Conservation (phyloP, 92 coral and sea anemone genomes). For the Zoanthus sociatus region DNA sequence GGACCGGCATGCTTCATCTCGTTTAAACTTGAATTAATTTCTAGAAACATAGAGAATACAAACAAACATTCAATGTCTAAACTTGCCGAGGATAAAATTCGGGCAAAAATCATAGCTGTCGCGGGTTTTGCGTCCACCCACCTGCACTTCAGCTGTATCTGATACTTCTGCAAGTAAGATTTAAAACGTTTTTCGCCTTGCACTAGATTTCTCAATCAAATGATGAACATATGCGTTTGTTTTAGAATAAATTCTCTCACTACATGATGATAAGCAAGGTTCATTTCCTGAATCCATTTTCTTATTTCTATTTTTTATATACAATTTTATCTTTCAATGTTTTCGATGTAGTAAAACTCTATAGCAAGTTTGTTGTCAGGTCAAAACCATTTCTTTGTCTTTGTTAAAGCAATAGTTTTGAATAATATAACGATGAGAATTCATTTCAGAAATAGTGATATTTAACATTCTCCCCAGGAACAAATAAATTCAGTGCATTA, state of each 20-base stretch:
- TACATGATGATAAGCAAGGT: neutral
- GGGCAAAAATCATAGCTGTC: neutral
- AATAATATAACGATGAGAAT: neutral
- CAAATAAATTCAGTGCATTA: neutral
- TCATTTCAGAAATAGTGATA: conserved; percentile 2
- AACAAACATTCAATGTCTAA: neutral
- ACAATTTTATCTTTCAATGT: neutral
- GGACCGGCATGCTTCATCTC: neutral
- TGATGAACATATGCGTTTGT: neutral
- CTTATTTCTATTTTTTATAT: neutral
- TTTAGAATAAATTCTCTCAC: neutral
- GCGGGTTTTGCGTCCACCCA: neutral
- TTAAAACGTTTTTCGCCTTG: neutral
- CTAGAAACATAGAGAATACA: neutral
- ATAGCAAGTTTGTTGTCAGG: neutral
- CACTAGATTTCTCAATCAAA: neutral
- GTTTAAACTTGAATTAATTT: neutral
- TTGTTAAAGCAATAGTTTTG: neutral
- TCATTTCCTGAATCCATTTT: neutral
- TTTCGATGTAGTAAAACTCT: neutral
- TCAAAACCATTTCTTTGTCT: neutral
- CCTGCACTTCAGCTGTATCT: neutral
- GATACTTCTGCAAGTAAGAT: neutral
- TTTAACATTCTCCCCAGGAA: conserved; percentile 10
- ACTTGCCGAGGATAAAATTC: neutral